Conservation (phyloP, 2,888 invertebrate species). For the Mesorhabditis belari region DNA sequence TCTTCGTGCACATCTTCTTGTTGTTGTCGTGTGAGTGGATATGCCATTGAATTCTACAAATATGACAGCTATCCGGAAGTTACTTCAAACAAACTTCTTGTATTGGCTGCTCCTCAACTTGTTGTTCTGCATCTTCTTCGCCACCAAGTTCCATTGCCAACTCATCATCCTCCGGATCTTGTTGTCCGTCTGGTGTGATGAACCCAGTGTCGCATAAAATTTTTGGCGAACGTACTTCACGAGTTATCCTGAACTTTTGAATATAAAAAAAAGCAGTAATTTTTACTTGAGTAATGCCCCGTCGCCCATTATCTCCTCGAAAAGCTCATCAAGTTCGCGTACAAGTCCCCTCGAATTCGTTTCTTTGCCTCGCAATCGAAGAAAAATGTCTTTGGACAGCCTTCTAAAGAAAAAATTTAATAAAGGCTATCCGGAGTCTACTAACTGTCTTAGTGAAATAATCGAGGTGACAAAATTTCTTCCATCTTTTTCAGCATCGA, state of each 20-base stretch:
- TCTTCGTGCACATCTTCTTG: not conserved
- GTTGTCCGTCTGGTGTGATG: constrained; percentile 21
- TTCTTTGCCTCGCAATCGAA: constrained; percentile 10
- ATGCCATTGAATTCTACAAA: not conserved
- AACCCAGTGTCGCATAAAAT: constrained; percentile 23
- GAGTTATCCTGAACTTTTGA: constrained; percentile 9
- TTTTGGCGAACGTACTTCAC: constrained; percentile 28
- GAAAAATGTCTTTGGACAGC: not conserved
- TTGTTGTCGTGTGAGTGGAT: constrained; percentile 1
- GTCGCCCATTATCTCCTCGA: constrained; percentile 10
- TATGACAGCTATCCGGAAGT: not conserved
- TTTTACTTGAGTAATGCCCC: constrained; percentile 10
- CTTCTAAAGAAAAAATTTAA: not conserved
- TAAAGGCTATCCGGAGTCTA: not conserved
- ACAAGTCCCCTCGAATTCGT: constrained; percentile 13
- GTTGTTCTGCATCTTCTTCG: constrained; percentile 1
- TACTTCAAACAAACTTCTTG: not conserved
- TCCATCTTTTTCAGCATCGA: constrained; percentile 14
- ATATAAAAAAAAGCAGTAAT: not conserved
- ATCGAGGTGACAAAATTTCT: constrained; percentile 19
- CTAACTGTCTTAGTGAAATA: constrained; percentile 18
- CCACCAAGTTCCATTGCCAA: not conserved
- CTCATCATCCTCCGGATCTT: constrained; percentile 7
- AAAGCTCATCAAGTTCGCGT: constrained; percentile 3
- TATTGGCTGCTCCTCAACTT: constrained; percentile 13